Percentiles rank a stretch among this genome's conserved stretches.
Evolutionary conservation across 1,140 invertebrate genomes (phyloP).

Genomic region (Asobara japonica): DNA sequence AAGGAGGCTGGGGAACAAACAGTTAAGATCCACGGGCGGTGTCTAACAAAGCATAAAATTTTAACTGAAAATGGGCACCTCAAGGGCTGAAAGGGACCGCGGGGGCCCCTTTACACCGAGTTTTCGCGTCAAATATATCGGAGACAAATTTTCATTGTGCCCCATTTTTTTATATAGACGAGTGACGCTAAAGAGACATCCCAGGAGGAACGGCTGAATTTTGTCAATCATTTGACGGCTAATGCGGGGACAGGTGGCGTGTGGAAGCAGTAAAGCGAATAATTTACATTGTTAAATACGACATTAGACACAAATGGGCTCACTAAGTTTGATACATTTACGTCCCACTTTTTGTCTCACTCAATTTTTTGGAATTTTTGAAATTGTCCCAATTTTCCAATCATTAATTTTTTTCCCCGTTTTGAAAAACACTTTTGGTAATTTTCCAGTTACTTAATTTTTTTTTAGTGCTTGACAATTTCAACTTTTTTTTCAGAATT

Average conservation of each 20-base stretch:
- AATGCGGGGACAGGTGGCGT: conserved; percentile 23
- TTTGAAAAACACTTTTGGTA: no score
- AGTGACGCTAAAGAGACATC: conserved; percentile 22
- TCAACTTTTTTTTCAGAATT: no score
- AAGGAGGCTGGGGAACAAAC: conserved; percentile 20
- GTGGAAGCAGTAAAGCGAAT: conserved; percentile 12
- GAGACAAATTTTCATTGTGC: conserved; percentile 66
- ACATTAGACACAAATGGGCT: no score
- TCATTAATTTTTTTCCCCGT: no score
- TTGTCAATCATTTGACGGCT: background rate
- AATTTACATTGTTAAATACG: background rate
- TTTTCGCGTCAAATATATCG: conserved; percentile 62
- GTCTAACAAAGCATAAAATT: conserved; percentile 63
- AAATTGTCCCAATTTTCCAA: no score
- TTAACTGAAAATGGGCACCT: conserved; percentile 28
- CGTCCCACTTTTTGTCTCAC: no score
- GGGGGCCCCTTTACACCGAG: conserved; percentile 30
- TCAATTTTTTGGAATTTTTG: no score
- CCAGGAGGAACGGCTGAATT: background rate
- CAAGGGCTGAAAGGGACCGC: no score
- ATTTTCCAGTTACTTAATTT: no score
- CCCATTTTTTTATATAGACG: background rate
- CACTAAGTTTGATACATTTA: no score
- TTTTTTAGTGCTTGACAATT: no score
- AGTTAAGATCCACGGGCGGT: conserved; percentile 38